Evolutionary conservation across 2,797 vertebrate genomes (phyloP), one percentile per base, ranked within the genome.

Genomic region (Hippocampus kuda): DNA sequence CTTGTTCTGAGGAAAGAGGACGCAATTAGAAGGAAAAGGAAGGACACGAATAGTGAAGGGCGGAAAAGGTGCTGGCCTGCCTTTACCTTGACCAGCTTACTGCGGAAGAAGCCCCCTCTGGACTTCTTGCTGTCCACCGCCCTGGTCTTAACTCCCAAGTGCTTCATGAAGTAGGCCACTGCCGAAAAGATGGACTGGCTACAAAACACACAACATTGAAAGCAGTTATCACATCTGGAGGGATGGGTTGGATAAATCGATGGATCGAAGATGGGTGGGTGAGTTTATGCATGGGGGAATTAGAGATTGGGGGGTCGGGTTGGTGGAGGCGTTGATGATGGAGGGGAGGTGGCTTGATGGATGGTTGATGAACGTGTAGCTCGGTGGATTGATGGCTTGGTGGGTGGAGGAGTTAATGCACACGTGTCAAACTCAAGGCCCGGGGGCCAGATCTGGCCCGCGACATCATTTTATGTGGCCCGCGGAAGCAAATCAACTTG

Each of bases 81-180:
- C 24, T 73, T 76, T 72, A 95, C 93, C 92, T 94, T 95, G 60
- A 89, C 85, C 27, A 85, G 75, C 2, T 85, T 72, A 42, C 81
- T 93, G 71, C 90, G 90, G 85, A 94, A 96, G 86, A 93, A 93
- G 56, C 91, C 89, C 72, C 90, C 89, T 79, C 88, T 93, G 0
- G 92, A 89, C 83, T 95, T 97, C 87, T 95, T 96, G 81, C 87
- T 92, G 83, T 96, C 95, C 0, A 89, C 88, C 0, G 87, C 79
- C 79, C 91, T 93, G 79, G 88, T 91, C 86, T 94, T 94, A 41
- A 97, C 94, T 24, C 94, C 95, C 0, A 97, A 89, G 69, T 94
- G 90, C 80, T 95, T 95, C 95, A 96, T 95, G 79, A 93, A 95
- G 44, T 86, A 84, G 68, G 81, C 88, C 69, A 96, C 92, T 1